Evolutionary conservation across 2,888 invertebrate genomes (phyloP).

Genomic region (Brachycybe producta): DNA sequence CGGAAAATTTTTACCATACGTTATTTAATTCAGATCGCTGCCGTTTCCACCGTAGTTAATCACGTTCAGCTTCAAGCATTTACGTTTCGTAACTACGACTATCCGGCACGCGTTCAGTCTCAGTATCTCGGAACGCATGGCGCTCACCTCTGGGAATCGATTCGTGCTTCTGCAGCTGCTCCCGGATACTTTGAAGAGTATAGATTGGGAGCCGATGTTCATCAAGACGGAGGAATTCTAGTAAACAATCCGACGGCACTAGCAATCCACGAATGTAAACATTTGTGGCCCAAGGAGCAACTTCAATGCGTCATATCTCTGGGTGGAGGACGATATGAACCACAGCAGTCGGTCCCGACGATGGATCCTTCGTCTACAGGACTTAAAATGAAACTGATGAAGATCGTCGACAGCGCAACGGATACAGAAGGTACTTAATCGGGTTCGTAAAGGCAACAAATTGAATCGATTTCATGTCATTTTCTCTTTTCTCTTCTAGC

Average conservation of each 20-base stretch:
- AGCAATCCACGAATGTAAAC: conserved; percentile 72
- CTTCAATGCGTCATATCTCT: conserved; percentile 69
- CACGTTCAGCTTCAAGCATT: conserved; percentile 56
- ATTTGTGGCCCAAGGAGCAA: conserved; percentile 61
- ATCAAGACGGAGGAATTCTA: conserved; percentile 71
- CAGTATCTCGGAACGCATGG: conserved; percentile 56
- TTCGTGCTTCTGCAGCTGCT: conserved; percentile 78
- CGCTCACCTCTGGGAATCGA: conserved; percentile 65
- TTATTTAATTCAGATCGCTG: conserved; percentile 58
- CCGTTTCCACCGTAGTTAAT: conserved; percentile 66
- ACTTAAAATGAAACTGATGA: conserved; percentile 65
- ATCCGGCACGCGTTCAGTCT: conserved; percentile 53
- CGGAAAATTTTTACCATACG: neutral
- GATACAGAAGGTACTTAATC: conserved; percentile 59
- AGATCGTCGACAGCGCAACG: conserved; percentile 70
- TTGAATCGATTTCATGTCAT: neutral
- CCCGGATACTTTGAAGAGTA: conserved; percentile 83
- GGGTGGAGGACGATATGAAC: conserved; percentile 50
- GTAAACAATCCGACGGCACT: conserved; percentile 81
- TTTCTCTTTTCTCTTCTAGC: conserved; percentile 39
- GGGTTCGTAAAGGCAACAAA: neutral
- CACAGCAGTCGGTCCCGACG: conserved; percentile 23
- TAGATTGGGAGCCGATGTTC: conserved; percentile 50
- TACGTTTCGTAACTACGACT: conserved; percentile 73
- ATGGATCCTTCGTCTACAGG: conserved; percentile 31